Conservation (phyloP, 2,113 vertebrate species). For the Myiopsitta monachus region DNA sequence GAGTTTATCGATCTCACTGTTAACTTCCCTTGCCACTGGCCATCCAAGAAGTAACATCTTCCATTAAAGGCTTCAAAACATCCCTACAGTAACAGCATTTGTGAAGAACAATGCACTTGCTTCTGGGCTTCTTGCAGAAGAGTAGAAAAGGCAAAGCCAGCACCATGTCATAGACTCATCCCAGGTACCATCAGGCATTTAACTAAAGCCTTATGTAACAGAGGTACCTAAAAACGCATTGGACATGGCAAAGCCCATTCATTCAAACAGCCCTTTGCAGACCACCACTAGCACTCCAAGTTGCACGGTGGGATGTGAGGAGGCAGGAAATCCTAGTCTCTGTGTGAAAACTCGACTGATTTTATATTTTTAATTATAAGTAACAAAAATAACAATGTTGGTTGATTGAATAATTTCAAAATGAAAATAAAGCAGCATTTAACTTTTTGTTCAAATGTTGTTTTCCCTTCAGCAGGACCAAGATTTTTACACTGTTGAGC, state of each 20-base stretch:
- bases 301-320: neutral
- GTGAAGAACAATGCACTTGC: neutral
- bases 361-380: neutral
- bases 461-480: constrained; percentile 80
- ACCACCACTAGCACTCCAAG: neutral
- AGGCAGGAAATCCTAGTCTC: neutral
- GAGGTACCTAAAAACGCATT: neutral
- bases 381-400: neutral
- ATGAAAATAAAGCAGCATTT: neutral
- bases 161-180: neutral
- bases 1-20: neutral
- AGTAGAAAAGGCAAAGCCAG: neutral
- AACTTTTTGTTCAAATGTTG: neutral
- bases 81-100: neutral
- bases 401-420: neutral
- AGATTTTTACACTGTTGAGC: constrained; percentile 94
- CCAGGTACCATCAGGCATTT: neutral
- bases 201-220: neutral
- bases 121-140: neutral
- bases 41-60: neutral
- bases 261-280: neutral
- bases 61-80: neutral
- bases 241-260: neutral
- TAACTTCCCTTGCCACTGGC: constrained; percentile 8
- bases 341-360: neutral